Percentiles rank a stretch among this genome's conserved stretches.
Evolutionary conservation across 2,888 invertebrate species (phyloP).

Genomic region (Phyllotreta cruciferae): DNA sequence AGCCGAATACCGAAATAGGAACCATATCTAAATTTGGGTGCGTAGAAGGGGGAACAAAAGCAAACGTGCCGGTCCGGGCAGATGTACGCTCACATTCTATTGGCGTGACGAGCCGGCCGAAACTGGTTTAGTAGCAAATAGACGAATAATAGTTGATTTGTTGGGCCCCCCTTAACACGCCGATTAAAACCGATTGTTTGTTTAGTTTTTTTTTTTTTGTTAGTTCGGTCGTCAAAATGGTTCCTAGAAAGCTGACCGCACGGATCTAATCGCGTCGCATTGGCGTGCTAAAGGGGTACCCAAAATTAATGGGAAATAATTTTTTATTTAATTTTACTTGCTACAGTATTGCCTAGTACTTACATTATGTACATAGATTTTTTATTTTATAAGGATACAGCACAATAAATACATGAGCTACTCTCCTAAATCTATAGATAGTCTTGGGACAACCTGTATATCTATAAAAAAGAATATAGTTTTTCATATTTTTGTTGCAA

Average conservation of each 20-base stretch:
- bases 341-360: no score
- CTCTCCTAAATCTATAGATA: no score
- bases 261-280: not conserved
- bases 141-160: constrained; percentile 43
- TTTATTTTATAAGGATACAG: no score
- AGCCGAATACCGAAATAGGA: constrained; percentile 41
- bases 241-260: constrained; percentile 18
- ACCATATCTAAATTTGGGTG: constrained; percentile 45
- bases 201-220: not conserved
- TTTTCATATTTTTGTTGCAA: no score
- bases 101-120: constrained; percentile 43
- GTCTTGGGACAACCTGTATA: no score
- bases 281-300: constrained; percentile 9
- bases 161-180: constrained; percentile 38
- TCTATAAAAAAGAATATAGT: no score
- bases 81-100: constrained; percentile 37
- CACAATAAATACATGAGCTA: no score
- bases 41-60: constrained; percentile 43
- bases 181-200: constrained; percentile 32
- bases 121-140: constrained; percentile 46
- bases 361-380: no score
- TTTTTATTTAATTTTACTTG: no score
- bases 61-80: not conserved
- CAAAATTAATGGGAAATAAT: not conserved
- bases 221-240: constrained; percentile 20